A percentile compares a stretch with the other conserved stretches of the same genome.
These are phyloP conservation scores for Timandra comae DNA, from an alignment of 2,888 invertebrate species.

Conservation along the genomic window DNA sequence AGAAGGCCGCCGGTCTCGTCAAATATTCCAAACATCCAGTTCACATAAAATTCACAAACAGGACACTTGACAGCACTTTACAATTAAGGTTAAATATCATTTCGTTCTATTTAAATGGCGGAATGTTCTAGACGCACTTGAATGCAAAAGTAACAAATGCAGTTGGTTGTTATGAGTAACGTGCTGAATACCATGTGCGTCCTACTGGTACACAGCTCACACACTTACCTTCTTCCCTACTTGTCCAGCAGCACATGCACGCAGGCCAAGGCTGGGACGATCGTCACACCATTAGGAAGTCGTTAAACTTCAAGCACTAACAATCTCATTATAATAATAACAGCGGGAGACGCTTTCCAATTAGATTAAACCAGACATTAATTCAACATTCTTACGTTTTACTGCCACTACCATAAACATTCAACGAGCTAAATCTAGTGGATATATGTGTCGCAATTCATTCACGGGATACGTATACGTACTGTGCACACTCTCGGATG, in stretches of 20 bases:
- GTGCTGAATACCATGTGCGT: constrained; percentile 32
- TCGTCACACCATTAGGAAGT: constrained; percentile 21
- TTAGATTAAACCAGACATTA: constrained; percentile 14
- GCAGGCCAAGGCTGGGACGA: constrained; percentile 9
- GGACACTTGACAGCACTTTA: constrained; percentile 6
- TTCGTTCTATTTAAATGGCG: constrained; percentile 7
- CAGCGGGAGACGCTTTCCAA: constrained; percentile 18
- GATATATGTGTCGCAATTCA: constrained; percentile 23
- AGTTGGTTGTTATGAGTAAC: constrained; percentile 3
- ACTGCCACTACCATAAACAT: constrained; percentile 16
- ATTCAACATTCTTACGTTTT: constrained; percentile 25
- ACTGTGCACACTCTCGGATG: constrained; percentile 39
- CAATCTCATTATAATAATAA: constrained; percentile 18
- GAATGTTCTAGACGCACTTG: constrained; percentile 16
- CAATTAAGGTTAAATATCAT: too few species aligned
- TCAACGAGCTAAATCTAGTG: constrained; percentile 7
- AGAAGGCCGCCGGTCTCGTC: too few species aligned
- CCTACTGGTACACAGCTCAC: constrained; percentile 26
- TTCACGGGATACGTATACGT: constrained; percentile 22
- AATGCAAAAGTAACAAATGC: constrained; percentile 20
- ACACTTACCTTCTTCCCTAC: constrained; percentile 38
- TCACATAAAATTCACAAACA: constrained; percentile 6
- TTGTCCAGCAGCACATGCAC: constrained; percentile 22
- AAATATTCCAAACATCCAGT: too few species aligned
- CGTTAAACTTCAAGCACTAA: constrained; percentile 19